A percentile compares a stretch with the other conserved stretches of the same genome.
Conservation (phyloP, 2,888 invertebrate genomes). For the Orthonychiurus folsomi region DNA sequence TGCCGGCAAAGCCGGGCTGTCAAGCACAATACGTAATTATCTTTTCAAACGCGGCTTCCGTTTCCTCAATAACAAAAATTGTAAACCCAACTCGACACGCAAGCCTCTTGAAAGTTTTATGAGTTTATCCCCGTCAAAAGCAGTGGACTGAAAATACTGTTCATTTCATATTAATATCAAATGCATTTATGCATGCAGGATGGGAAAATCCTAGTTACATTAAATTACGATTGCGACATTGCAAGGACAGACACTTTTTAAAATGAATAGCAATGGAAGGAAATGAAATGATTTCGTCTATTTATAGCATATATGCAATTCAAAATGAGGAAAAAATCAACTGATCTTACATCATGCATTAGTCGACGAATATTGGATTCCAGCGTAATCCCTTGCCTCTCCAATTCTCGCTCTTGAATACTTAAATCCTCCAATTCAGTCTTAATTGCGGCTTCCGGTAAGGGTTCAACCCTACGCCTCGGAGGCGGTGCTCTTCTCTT, state of each 20-base stretch:
- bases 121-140: not conserved
- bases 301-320: not conserved
- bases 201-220: too few relatives aligned
- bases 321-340: not conserved
- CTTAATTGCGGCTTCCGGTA: conserved; percentile 52
- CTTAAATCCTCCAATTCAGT: conserved; percentile 68
- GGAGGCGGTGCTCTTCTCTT: conserved; percentile 45
- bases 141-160: too few relatives aligned
- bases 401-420: conserved; percentile 76
- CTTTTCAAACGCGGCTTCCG: not conserved
- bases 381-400: conserved; percentile 79
- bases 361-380: conserved; percentile 69
- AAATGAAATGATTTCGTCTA: too few relatives aligned
- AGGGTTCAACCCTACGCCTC: conserved; percentile 32
- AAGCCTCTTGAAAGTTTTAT: not conserved
- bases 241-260: too few relatives aligned
- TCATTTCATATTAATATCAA: too few relatives aligned
- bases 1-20: not conserved
- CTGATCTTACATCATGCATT: conserved; percentile 21
- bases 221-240: too few relatives aligned
- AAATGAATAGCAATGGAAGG: too few relatives aligned
- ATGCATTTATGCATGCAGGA: too few relatives aligned
- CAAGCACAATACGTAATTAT: not conserved
- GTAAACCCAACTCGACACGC: not conserved
- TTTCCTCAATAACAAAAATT: not conserved